Evolutionary conservation across 1,140 invertebrate species (phyloP).

Genomic region (Rhopalosiphum maidis): DNA sequence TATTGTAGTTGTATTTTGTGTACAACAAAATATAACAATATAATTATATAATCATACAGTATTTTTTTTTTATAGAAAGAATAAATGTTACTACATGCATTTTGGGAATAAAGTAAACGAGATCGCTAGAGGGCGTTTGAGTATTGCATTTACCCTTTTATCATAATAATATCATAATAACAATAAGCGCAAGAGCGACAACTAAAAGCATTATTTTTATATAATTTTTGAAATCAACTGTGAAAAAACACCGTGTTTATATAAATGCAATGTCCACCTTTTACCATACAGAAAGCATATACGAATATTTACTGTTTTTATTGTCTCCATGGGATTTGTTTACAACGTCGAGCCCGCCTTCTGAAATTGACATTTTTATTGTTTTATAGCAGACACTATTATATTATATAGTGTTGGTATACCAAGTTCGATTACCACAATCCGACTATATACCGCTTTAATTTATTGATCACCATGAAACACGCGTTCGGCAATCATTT

Average conservation of each 20-base stretch:
- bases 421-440: not conserved
- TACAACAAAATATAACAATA: too few species aligned
- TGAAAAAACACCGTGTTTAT: not conserved
- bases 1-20: too few species aligned
- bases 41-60: too few species aligned
- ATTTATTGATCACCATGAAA: not conserved
- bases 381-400: not conserved
- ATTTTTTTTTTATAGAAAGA: not conserved
- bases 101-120: not conserved
- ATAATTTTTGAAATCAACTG: not conserved
- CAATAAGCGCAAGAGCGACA: not conserved
- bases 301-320: not conserved
- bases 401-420: not conserved
- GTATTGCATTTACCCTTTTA: not conserved
- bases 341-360: not conserved
- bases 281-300: not conserved
- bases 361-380: not conserved
- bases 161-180: not conserved
- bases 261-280: not conserved
- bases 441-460: not conserved
- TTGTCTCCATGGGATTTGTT: not conserved
- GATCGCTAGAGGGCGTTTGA: not conserved
- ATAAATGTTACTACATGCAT: not conserved
- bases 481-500: not conserved
- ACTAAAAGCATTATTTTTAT: not conserved